Conservation (phyloP, 2,888 invertebrate genomes). For the Amphipyra tragopoginis region DNA sequence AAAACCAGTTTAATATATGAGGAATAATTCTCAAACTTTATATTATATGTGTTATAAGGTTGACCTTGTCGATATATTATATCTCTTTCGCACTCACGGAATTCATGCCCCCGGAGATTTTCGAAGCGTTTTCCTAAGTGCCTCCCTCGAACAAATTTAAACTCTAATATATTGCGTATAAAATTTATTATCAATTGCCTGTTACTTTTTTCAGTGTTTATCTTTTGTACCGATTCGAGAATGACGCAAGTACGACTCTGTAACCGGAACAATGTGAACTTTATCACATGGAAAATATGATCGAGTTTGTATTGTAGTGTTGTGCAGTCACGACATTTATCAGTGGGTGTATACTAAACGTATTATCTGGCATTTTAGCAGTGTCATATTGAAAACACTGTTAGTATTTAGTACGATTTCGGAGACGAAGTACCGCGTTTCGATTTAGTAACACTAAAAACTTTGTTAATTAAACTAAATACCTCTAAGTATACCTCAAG, state of each 20-base stretch:
- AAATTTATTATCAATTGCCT: slow-evolving; percentile 63
- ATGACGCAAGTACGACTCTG: slow-evolving; percentile 58
- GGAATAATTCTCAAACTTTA: slow-evolving; percentile 58
- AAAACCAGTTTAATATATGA: slow-evolving; percentile 58
- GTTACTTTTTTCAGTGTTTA: slow-evolving; percentile 79
- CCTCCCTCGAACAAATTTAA: slow-evolving; percentile 55
- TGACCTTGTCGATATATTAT: slow-evolving; percentile 77
- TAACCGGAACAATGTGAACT: slow-evolving; percentile 50
- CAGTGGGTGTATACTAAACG: slow-evolving; percentile 58
- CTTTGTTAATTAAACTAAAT: slow-evolving; percentile 16
- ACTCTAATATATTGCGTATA: slow-evolving; percentile 62
- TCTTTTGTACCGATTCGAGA: slow-evolving; percentile 63
- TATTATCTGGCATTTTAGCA: slow-evolving; percentile 87
- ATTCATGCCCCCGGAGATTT: slow-evolving; percentile 72
- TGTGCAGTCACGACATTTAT: slow-evolving; percentile 34
- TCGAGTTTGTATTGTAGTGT: slow-evolving; percentile 52
- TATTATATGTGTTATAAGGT: slow-evolving; percentile 71
- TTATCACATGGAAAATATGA: slow-evolving; percentile 46
- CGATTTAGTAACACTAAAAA: slow-evolving; percentile 33
- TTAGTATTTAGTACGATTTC: slow-evolving; percentile 69
- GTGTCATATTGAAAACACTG: slow-evolving; percentile 85
- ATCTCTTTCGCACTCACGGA: slow-evolving; percentile 74
- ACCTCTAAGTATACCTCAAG: not conserved
- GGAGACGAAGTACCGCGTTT: slow-evolving; percentile 48
- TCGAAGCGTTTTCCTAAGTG: slow-evolving; percentile 82